Evolutionary conservation across 1,140 invertebrate genomes (phyloP), one percentile per base, ranked within the genome.

Genomic region (Apolygus lucorum): DNA sequence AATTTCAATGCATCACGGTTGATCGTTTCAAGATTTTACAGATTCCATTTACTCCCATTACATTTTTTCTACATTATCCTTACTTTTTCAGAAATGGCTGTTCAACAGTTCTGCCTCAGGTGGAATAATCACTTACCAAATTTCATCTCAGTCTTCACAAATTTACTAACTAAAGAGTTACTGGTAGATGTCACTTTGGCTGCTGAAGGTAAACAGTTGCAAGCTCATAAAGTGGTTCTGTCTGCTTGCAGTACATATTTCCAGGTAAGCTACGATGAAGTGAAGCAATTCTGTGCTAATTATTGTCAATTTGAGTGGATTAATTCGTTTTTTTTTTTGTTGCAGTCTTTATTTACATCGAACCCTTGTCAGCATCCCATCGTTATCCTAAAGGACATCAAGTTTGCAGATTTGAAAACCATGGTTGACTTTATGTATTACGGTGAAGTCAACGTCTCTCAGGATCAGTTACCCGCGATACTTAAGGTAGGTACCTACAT

Each of bases 401-500:
- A 89, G 76, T 93, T 88, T 76, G 83, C 85, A 62, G 91, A 95
- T 80, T 82, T 95, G 52, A 90, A 90, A 76, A 91, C 90, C 34
- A 90, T 95, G 82, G 89, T 95, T 1, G 90, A 93, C 74, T 95
- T 94, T 77, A 94, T 95, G 88, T 95, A 95, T 77, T 91, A 90
- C 77, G 92, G 92, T 0, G 91, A 94, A 83, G 91, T 94, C 1
- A 93, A 94, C 80, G 90, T 95, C 21, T 90, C 89, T 13, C 89
- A 93, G 76, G 91, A 93, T 74, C 89, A 93, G 77, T 80, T 95
- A 71, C 89, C 90, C 71, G 86, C 90, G 74, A 89, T 95, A 73
- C 82, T 95, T 68, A 90, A 92, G 79, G 84, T 85, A 78, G 76
- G 75, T n/a, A n/a, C n/a, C n/a, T n/a, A n/a, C n/a, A n/a, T n/a